Evolutionary conservation across 53 echinoderm and acorn worm genomes (phyloP).

Genomic region (Hippasteria phrygiana): DNA sequence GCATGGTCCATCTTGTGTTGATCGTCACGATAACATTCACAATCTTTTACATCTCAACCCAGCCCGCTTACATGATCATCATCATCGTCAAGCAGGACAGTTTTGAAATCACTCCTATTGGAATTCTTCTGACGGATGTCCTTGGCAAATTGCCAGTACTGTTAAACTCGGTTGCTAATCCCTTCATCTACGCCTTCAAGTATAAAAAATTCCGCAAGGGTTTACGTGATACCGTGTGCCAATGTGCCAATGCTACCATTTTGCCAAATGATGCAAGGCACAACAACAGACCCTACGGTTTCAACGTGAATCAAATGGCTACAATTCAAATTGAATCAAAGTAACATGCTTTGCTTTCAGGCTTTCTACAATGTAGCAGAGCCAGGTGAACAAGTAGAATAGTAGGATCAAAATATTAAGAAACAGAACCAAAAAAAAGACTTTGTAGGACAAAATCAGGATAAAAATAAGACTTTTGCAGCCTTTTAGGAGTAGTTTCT

Average conservation of each 20-base stretch:
- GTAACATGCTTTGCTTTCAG: not conserved
- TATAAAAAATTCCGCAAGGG: slow-evolving; percentile 96
- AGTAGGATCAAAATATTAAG: no score
- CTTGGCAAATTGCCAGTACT: slow-evolving; percentile 45
- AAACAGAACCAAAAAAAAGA: no score
- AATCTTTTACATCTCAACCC: slow-evolving; percentile 46
- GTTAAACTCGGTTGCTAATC: slow-evolving; percentile 88
- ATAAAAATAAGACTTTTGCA: no score
- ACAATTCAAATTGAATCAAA: not conserved
- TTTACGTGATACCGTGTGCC: slow-evolving; percentile 69
- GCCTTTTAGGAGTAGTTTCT: no score
- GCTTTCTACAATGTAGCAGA: not conserved
- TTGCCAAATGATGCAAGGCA: not conserved
- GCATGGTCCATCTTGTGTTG: slow-evolving; percentile 42
- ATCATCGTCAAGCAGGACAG: not conserved
- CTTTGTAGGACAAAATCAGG: no score
- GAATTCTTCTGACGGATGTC: not conserved
- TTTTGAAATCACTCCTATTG: not conserved
- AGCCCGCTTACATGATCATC: slow-evolving; percentile 46
- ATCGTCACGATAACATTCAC: slow-evolving; percentile 4
- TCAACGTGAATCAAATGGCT: not conserved
- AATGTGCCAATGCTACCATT: not conserved
- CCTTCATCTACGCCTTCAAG: slow-evolving; percentile 96
- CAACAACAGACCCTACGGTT: no score
- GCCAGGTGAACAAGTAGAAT: no score